Conservation (phyloP, 2,888 invertebrate species). For the Pheosia tremula region DNA sequence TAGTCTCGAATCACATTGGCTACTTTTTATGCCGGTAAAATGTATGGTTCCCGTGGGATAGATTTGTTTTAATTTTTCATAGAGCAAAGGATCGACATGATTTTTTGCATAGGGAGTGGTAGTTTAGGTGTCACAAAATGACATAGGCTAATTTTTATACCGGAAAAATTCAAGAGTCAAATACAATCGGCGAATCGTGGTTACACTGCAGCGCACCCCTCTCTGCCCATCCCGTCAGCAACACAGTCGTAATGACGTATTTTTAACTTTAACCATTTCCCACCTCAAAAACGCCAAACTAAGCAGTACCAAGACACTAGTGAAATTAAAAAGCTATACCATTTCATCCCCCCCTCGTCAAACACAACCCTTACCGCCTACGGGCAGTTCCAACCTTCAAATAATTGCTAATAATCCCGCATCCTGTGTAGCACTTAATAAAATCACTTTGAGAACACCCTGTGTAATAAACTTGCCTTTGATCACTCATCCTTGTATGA, state of each 20-base stretch:
- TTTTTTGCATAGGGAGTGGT: too few species aligned
- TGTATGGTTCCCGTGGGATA: too few species aligned
- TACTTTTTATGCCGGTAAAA: too few species aligned
- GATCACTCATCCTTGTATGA: constrained; percentile 29
- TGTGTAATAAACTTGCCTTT: constrained; percentile 46
- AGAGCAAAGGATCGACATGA: too few species aligned
- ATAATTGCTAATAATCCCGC: constrained; percentile 58
- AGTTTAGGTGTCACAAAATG: too few species aligned
- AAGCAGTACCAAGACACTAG: constrained; percentile 8
- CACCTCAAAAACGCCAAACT: neutral
- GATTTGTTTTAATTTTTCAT: too few species aligned
- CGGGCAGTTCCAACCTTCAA: neutral
- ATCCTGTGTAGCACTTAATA: constrained; percentile 63
- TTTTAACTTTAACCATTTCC: constrained; percentile 10
- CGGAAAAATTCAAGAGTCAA: too few species aligned
- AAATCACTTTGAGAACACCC: constrained; percentile 62
- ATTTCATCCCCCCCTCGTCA: neutral
- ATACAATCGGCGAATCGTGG: too few species aligned
- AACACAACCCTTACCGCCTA: neutral
- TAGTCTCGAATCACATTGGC: too few species aligned
- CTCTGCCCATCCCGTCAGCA: constrained; percentile 1
- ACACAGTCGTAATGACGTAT: constrained; percentile 24
- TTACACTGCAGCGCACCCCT: too few species aligned
- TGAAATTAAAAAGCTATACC: constrained; percentile 26
- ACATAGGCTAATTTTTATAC: too few species aligned